A percentile compares a stretch with the other conserved stretches of the same genome.
Evolutionary conservation across 2,113 vertebrate species (phyloP).

Genomic region (Donacobius atricapilla): DNA sequence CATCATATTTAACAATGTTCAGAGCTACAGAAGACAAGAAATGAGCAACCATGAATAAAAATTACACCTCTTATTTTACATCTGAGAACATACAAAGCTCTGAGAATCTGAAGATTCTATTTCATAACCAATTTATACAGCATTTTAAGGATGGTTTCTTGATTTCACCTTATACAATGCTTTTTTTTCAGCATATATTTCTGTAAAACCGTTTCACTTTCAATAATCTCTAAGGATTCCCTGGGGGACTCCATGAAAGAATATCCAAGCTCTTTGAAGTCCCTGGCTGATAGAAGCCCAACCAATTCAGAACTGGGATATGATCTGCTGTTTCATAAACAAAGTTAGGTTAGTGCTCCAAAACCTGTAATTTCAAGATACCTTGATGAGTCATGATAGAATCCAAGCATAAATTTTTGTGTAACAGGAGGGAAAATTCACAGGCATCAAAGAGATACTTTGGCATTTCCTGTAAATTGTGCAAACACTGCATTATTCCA

Average conservation of each 20-base stretch:
- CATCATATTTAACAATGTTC: background rate
- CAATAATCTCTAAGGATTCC: background rate
- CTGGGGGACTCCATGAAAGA: background rate
- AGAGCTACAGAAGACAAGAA: background rate
- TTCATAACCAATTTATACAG: background rate
- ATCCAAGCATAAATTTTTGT: background rate
- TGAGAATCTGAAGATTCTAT: background rate
- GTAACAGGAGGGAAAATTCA: background rate
- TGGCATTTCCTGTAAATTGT: background rate
- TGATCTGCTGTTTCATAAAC: background rate
- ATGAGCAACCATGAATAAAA: background rate
- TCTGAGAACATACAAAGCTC: background rate
- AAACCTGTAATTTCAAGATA: background rate
- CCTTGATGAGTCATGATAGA: background rate
- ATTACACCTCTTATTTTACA: background rate
- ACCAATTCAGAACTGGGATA: conserved; percentile 3
- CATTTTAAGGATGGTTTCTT: background rate
- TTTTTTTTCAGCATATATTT: background rate
- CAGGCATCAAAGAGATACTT: background rate
- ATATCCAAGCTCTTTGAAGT: conserved; percentile 33
- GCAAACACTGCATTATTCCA: background rate
- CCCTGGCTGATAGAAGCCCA: background rate
- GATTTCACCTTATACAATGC: background rate
- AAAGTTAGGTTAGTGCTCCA: background rate
- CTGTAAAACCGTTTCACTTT: background rate